phyloP scores from a whole-genome alignment of 2,797 vertebrate genomes.

The Threskiornis aethiopicus region DNA sequence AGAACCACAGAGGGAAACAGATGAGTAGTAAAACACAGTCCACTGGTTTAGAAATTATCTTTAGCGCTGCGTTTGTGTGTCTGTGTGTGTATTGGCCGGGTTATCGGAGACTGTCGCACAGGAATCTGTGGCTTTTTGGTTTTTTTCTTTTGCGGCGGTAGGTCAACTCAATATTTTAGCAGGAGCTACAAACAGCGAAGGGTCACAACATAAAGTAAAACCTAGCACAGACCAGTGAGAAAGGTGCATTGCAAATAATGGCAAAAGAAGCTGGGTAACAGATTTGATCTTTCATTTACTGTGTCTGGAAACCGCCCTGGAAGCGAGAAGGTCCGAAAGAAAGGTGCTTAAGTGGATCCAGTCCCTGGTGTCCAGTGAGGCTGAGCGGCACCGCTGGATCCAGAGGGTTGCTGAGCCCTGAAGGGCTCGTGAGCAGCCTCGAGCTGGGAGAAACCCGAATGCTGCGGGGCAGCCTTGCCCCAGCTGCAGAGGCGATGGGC shows the following conservation, averaged over 20 bases:
- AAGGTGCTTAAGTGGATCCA: neutral
- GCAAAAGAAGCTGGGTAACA: neutral
- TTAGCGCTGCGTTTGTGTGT: neutral
- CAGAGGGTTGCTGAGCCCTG: neutral
- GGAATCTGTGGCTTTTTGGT: neutral
- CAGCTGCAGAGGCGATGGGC: neutral
- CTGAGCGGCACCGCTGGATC: neutral
- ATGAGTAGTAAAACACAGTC: neutral
- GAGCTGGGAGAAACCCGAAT: neutral
- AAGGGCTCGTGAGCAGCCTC: neutral
- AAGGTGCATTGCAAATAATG: neutral
- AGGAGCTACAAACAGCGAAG: neutral
- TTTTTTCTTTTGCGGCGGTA: neutral
- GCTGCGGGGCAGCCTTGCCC: neutral
- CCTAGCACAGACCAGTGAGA: neutral
- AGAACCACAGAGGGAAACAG: fast-evolving
- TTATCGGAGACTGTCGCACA: neutral
- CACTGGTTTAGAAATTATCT: neutral
- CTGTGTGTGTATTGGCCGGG: neutral
- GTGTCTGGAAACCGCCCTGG: neutral
- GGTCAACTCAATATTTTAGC: neutral
- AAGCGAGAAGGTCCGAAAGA: neutral
- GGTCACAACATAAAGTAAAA: neutral
- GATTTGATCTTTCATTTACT: neutral
- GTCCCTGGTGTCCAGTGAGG: neutral